phyloP scores from a whole-genome alignment of 2,888 invertebrate species.

The Eulithis prunata region DNA sequence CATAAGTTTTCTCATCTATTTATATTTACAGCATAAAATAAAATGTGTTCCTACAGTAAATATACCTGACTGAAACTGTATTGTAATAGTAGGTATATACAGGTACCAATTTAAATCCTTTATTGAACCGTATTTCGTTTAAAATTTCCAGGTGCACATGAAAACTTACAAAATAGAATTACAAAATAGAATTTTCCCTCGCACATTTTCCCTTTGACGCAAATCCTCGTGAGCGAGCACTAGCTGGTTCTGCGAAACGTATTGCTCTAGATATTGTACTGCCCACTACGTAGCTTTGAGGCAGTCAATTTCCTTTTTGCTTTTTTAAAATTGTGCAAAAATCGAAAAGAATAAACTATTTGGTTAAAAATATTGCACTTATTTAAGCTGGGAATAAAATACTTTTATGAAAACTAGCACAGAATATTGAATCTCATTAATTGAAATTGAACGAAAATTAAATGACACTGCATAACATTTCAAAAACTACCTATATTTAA shows the following conservation, averaged over 20 bases:
- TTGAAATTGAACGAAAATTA: too few relatives aligned
- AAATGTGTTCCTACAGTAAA: too few relatives aligned
- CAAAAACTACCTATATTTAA: too few relatives aligned
- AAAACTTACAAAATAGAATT: slow-evolving; percentile 2
- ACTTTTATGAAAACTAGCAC: too few relatives aligned
- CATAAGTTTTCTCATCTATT: too few relatives aligned
- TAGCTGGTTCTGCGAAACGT: background rate
- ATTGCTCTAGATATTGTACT: background rate
- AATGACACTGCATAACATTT: too few relatives aligned
- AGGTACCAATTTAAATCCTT: background rate
- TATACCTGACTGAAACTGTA: too few relatives aligned
- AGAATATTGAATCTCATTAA: too few relatives aligned
- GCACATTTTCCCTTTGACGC: slow-evolving; percentile 5
- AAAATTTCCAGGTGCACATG: background rate
- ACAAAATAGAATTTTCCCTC: slow-evolving; percentile 20
- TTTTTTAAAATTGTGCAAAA: background rate
- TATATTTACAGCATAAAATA: too few relatives aligned
- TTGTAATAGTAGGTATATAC: background rate
- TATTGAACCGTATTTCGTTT: background rate
- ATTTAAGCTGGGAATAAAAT: too few relatives aligned
- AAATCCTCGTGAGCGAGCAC: background rate
- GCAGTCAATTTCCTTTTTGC: background rate
- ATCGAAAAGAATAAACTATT: too few relatives aligned
- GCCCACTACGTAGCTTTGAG: background rate
- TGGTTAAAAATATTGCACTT: too few relatives aligned